A percentile compares a stretch with the other conserved stretches of the same genome.
Conservation (phyloP, 2,797 vertebrate species). For the Parauchenoglanis punctatus region DNA sequence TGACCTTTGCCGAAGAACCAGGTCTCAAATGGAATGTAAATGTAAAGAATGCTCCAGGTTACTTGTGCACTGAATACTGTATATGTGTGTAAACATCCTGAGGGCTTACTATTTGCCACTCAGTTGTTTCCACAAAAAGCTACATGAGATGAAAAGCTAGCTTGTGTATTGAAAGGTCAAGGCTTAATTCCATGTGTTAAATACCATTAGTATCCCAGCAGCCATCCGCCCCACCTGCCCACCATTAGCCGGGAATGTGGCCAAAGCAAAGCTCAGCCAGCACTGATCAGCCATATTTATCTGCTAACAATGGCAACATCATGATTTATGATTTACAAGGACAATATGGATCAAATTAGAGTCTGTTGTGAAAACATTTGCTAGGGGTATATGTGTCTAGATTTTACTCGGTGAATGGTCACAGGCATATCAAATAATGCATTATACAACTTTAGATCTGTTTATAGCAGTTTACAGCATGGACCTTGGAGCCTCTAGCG, state of each 20-base stretch:
- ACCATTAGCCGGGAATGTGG: slow-evolving; percentile 26
- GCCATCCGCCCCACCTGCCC: slow-evolving; percentile 21
- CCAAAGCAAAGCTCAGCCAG: not conserved
- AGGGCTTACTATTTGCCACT: not conserved
- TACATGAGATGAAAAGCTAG: not conserved
- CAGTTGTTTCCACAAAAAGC: not conserved
- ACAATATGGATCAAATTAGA: not conserved
- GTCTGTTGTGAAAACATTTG: not conserved
- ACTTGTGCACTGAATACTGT: not conserved
- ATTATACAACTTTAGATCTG: not conserved
- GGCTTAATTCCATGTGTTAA: not conserved
- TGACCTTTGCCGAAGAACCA: not conserved
- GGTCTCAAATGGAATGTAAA: not conserved
- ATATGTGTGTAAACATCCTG: not conserved
- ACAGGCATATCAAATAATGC: not conserved
- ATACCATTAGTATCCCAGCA: not conserved
- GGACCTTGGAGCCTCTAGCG: not conserved
- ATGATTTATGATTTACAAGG: slow-evolving; percentile 6
- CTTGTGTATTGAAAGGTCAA: slow-evolving; percentile 1
- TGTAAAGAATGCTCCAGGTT: not conserved
- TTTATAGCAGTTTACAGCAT: not conserved
- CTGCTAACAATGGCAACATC: not conserved
- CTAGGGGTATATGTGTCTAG: not conserved
- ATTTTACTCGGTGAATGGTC: not conserved
- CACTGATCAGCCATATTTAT: slow-evolving; percentile 4